Evolutionary conservation across 2,113 vertebrate genomes (phyloP), one percentile per base, ranked within the genome.

Genomic region (Probosciger aterrimus): DNA sequence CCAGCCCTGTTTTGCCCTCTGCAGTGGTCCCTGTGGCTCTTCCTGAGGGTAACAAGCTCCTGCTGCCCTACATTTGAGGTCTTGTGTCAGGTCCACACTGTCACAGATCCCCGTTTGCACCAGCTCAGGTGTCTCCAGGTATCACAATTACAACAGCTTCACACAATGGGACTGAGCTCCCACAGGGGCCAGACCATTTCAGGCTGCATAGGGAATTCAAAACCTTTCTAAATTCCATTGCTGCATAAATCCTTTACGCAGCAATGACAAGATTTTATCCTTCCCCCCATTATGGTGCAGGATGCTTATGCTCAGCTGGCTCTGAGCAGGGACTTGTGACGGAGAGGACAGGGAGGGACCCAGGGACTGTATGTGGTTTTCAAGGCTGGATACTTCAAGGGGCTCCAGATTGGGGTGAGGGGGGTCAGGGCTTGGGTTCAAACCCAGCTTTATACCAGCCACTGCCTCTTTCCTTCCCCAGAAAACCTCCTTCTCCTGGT

Each of bases 381-480:
- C 12, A 60, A 35, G 60, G 16, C 60, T 86, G 44, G 31, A 22
- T 41, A 7, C 28, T 63, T n/a, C 5, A 14, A 68, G 28, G 13
- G 18, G 24, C 33, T 63, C 15, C 18, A 46, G n/a, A 74, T 11
- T 1, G 0, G 46, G 35, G 20, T 13, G 10, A 60, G 53, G 0
- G 1, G 4, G 10, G 15, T 63, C 64, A 75, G 39, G 14, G 14
- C 22, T 63, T 59, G 47, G 10, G 28, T 64, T 82, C 55, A 77
- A 83, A 35, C 35, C 39, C 86, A 82, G 27, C 44, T 92, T 84
- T 62, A 31, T 44, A 8, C 12, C 11, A 11, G 35, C 37, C 19
- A 84, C 69, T 86, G 47, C 27, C 69, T 52, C 65, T 63, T 71
- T 71, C 70, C 49, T 73, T 86, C 12, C 17, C 57, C 31, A 75